Conservation (phyloP, 2,797 vertebrate genomes). For the Luscinia luscinia region DNA sequence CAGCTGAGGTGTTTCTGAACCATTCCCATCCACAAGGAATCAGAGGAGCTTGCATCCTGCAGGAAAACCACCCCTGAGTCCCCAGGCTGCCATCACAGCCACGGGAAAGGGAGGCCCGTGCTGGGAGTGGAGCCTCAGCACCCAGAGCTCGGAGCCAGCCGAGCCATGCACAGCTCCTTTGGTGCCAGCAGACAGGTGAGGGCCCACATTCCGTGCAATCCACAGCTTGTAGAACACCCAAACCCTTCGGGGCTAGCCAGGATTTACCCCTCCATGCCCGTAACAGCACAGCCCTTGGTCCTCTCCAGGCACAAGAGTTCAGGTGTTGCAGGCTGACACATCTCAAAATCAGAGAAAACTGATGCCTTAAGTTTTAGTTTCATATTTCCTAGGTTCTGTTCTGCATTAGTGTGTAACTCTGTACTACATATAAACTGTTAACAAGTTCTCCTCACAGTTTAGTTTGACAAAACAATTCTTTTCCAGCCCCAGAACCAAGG, state of each 20-base stretch:
- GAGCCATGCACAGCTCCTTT: accelerated
- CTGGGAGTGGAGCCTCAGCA: neutral
- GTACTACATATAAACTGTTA: neutral
- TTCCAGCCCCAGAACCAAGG: neutral
- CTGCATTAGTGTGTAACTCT: neutral
- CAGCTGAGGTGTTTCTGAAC: neutral
- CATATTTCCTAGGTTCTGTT: neutral
- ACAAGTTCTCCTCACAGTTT: neutral
- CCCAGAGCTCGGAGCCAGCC: neutral
- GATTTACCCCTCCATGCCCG: neutral
- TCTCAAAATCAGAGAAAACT: neutral
- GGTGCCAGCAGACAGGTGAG: neutral
- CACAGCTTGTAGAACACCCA: neutral
- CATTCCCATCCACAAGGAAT: accelerated
- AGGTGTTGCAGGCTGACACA: neutral
- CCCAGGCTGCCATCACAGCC: accelerated
- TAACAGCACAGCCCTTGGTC: neutral
- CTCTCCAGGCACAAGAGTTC: neutral
- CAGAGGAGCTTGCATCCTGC: neutral
- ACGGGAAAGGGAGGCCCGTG: neutral
- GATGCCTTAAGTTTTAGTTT: neutral
- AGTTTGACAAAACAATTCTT: neutral
- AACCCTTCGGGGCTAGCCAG: neutral
- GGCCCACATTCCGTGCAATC: neutral
- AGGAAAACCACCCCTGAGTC: accelerated